These are phyloP conservation scores for Elmis aenea DNA, from an alignment of 2,888 invertebrate genomes.

Conservation along the genomic window DNA sequence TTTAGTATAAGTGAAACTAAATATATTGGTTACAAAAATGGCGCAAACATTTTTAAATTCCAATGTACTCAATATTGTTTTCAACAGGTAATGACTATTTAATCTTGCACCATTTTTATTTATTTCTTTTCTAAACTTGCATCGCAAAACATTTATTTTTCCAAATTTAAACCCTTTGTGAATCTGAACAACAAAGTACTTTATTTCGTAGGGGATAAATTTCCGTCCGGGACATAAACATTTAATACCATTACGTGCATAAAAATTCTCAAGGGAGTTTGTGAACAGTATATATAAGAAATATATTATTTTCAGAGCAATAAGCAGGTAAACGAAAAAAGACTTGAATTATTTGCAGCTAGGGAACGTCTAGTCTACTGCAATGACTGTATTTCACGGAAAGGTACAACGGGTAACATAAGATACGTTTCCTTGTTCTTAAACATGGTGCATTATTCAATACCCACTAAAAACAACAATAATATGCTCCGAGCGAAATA, in stretches of 20 bases:
- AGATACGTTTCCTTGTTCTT: constrained; percentile 8
- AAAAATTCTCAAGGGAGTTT: too few relatives aligned
- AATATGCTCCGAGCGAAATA: constrained; percentile 6
- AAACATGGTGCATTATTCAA: constrained; percentile 9
- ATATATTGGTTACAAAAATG: too few relatives aligned
- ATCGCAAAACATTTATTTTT: neutral
- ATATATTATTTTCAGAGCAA: neutral
- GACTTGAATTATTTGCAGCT: constrained; percentile 6
- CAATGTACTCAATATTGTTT: too few relatives aligned
- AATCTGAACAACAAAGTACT: neutral
- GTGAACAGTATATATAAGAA: neutral
- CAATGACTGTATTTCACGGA: constrained; percentile 3
- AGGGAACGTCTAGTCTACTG: constrained; percentile 4
- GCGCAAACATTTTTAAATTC: too few relatives aligned
- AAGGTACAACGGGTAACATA: constrained; percentile 6
- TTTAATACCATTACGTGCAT: too few relatives aligned
- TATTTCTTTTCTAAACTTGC: too few relatives aligned
- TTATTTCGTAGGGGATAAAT: too few relatives aligned
- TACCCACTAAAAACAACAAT: constrained; percentile 9
- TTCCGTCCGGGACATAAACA: too few relatives aligned
- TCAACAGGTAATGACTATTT: too few relatives aligned
- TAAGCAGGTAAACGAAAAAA: neutral
- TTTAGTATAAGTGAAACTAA: too few relatives aligned
- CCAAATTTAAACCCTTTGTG: neutral
- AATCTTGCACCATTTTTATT: too few relatives aligned